Evolutionary conservation across 2,888 invertebrate genomes (phyloP).

Genomic region (Andricus quercusramuli): DNA sequence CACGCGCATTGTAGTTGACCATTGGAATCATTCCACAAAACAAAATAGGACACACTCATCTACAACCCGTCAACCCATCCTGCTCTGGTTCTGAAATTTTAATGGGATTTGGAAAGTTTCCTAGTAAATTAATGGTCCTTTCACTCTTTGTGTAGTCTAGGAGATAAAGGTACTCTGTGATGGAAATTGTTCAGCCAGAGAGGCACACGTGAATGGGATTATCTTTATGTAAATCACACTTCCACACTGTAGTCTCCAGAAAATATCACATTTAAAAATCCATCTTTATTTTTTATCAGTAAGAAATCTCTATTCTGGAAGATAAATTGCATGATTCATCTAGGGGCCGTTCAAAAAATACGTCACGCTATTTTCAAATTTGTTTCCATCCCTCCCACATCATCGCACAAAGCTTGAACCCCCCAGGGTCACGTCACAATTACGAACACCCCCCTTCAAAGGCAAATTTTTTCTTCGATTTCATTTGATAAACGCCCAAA

Average conservation of each 20-base stretch:
- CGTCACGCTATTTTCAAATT: too few species aligned
- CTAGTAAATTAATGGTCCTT: conserved; percentile 20
- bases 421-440: too few species aligned
- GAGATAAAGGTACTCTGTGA: background rate
- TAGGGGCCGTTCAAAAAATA: too few species aligned
- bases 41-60: background rate
- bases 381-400: too few species aligned
- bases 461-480: too few species aligned
- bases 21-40: conserved; percentile 10
- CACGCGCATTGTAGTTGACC: background rate
- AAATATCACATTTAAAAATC: background rate
- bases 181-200: background rate
- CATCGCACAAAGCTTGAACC: too few species aligned
- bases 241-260: background rate
- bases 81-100: conserved; percentile 7
- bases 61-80: too few species aligned
- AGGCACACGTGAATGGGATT: background rate
- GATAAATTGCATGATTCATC: background rate
- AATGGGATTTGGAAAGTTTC: conserved; percentile 26
- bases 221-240: conserved; percentile 2
- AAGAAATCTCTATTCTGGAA: background rate
- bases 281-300: background rate
- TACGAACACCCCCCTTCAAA: too few species aligned
- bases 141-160: conserved; percentile 5
- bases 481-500: too few species aligned